These are phyloP conservation scores for Butastur rufipennis DNA, from an alignment of 2,113 vertebrate species.

Conservation along the genomic window DNA sequence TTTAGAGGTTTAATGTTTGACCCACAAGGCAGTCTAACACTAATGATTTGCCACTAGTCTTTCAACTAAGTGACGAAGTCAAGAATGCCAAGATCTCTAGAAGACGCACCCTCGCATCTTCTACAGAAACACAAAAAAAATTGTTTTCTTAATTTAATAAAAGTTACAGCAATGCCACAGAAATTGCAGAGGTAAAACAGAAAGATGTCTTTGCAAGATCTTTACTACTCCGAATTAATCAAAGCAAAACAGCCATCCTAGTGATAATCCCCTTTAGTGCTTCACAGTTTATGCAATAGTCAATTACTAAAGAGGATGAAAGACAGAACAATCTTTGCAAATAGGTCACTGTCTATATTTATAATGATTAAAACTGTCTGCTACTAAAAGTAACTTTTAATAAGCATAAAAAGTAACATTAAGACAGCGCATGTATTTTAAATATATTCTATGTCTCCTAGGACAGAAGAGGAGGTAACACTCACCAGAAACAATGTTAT, in stretches of 20 bases:
- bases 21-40: neutral
- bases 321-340: slow-evolving; percentile 63
- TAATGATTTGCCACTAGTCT: neutral
- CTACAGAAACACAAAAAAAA: neutral
- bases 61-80: neutral
- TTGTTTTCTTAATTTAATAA: neutral
- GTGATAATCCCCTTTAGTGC: slow-evolving; percentile 63
- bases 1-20: neutral
- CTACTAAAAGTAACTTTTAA: slow-evolving; percentile 42
- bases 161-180: neutral
- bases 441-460: neutral
- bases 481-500: neutral
- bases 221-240: slow-evolving; percentile 43
- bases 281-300: slow-evolving; percentile 72
- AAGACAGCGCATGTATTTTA: neutral
- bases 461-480: neutral
- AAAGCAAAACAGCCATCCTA: slow-evolving; percentile 53
- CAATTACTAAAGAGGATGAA: slow-evolving; percentile 75
- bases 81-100: neutral
- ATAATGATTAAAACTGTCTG: slow-evolving; percentile 44
- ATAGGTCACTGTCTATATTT: slow-evolving; percentile 70
- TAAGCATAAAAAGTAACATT: slow-evolving; percentile 14
- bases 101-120: fast-evolving
- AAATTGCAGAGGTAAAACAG: neutral
- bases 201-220: neutral